Evolutionary conservation across 2,113 vertebrate genomes (phyloP).

Genomic region (Elephantulus edwardii): DNA sequence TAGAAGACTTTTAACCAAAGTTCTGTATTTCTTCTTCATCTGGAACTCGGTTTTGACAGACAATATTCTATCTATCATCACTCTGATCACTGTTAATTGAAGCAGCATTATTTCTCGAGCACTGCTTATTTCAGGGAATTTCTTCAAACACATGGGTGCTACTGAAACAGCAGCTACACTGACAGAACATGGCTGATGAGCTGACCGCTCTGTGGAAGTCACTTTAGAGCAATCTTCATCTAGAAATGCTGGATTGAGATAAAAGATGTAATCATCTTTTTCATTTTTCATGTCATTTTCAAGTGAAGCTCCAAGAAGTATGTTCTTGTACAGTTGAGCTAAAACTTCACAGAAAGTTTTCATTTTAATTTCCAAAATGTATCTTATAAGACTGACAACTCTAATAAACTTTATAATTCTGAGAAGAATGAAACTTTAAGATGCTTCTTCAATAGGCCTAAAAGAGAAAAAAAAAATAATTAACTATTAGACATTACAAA

Average conservation of each 20-base stretch:
- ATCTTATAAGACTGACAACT: not conserved
- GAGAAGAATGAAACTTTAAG: not conserved
- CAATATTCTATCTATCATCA: conserved; percentile 77
- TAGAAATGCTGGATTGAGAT: conserved; percentile 73
- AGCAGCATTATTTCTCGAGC: conserved; percentile 82
- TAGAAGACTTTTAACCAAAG: conserved; percentile 81
- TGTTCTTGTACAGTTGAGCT: conserved; percentile 80
- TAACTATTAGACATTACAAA: not conserved
- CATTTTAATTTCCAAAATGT: conserved; percentile 72
- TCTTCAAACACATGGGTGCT: not conserved
- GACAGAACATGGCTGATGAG: not conserved
- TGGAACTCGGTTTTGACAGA: conserved; percentile 60
- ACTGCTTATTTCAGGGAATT: not conserved
- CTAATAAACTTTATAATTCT: not conserved
- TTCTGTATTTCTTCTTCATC: conserved; percentile 74
- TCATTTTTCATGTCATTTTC: conserved; percentile 73
- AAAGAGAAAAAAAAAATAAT: conserved; percentile 21
- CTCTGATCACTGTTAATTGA: conserved; percentile 86
- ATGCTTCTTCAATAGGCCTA: conserved; percentile 45
- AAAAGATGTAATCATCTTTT: conserved; percentile 68
- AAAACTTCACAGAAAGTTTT: conserved; percentile 73
- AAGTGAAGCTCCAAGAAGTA: conserved; percentile 79
- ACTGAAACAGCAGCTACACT: fast-evolving
- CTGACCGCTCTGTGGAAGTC: not conserved
- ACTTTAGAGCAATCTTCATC: not conserved